Evolutionary conservation across 1,140 invertebrate species (phyloP), one percentile per base, ranked within the genome.

Genomic region (Drosophila bocki): DNA sequence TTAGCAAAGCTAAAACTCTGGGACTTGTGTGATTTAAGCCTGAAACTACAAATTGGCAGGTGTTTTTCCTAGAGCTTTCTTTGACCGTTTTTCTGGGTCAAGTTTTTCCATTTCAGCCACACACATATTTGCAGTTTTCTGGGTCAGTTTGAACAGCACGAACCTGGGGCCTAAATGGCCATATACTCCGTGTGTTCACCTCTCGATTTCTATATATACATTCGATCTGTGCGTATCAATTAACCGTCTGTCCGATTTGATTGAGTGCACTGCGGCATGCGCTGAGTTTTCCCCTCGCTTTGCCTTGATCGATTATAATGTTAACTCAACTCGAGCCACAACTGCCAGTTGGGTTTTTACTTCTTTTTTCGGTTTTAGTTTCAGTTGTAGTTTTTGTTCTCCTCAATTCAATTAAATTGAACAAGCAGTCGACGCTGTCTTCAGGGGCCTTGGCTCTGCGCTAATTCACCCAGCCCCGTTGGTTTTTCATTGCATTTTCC

Each of bases 251-350:
- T 78, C 80, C 51, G 69, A 59, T 51, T 85, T 85, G 85, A 90
- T 84, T 90, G 86, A 90, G 85, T 90, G 61, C 81, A 84, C 48
- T 42, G 69, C 79, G 54, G 76, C 79, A 78, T 72, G 75, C 61
- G 70, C 75, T 79, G 61, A 53, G 75, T 78, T 75, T 86, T 81
- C 79, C 75, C 79, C 80, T 90, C 74, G 81, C 78, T 90, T 88
- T 81, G 82, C 85, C 85, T 88, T 90, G 85, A 91, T 90, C 85
- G 85, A 90, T 90, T 90, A 90, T 90, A 90, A 90, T 90, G 86
- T 90, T 90, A 90, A 90, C 70, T 76, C 63, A 47, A 78, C 59
- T 59, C 56, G 59, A 90, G 68, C 60, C 72, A 3, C 68, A 45
- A 61, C 78, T 63, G 45, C 48, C 60, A 57, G 47, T 80, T 74